Percentiles rank a stretch among this genome's conserved stretches.
Conservation (phyloP, 2,797 vertebrate species). For the Oceanodroma leucorhoa region DNA sequence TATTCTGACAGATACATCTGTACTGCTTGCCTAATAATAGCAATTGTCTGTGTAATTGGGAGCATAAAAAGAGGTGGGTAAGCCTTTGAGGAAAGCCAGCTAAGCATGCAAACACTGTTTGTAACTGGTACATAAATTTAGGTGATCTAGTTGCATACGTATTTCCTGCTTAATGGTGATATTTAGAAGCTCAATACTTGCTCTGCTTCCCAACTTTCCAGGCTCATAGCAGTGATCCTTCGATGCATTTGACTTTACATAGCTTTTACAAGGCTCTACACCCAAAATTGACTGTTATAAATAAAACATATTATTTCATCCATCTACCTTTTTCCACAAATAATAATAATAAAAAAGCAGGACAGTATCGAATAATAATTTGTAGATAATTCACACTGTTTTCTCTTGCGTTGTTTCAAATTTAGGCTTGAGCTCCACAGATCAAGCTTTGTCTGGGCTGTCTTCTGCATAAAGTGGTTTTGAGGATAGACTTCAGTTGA, state of each 20-base stretch:
- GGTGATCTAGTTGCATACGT: slow-evolving; percentile 29
- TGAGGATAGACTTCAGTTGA: not conserved
- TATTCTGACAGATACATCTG: slow-evolving; percentile 17
- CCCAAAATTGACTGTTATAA: not conserved
- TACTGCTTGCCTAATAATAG: slow-evolving; percentile 16
- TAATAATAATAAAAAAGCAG: not conserved
- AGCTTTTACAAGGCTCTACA: not conserved
- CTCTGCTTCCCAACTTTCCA: not conserved
- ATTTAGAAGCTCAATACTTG: not conserved
- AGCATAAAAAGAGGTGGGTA: slow-evolving; percentile 39
- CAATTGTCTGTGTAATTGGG: slow-evolving; percentile 29
- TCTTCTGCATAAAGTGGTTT: not conserved
- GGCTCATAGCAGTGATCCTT: not conserved
- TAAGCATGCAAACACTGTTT: slow-evolving; percentile 29
- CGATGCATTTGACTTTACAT: not conserved
- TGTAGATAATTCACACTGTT: not conserved
- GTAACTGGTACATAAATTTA: slow-evolving; percentile 50
- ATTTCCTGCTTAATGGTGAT: slow-evolving; percentile 3
- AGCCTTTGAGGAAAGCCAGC: slow-evolving; percentile 28
- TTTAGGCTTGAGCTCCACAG: not conserved
- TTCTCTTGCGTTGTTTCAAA: not conserved
- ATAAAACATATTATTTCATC: not conserved
- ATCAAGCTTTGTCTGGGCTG: not conserved
- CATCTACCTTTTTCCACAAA: not conserved
- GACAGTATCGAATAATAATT: not conserved